Base-by-base conservation (phyloP, 92 coral and sea anemone species). In the Porites cylindrica region DNA sequence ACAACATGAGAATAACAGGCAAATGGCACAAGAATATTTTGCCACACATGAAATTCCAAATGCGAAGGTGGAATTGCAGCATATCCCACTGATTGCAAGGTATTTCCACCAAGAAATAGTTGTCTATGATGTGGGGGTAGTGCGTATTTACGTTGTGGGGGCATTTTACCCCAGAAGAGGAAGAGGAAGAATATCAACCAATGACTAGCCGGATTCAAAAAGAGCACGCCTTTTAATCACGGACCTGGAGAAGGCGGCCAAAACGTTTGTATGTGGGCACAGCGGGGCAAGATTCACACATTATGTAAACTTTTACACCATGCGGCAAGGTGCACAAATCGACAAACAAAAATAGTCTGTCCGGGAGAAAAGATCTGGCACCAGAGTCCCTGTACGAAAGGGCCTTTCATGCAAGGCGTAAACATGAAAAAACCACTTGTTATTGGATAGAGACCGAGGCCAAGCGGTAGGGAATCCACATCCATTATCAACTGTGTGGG, bases 201-300 rank as follows among this genome's bases (percentile, higher is more conserved):
- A 20, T 74, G 38, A 51, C 17, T 7, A 74, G 50, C 12, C 38
- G 62, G 4, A 51, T 74, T n/a, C 52, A 18, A 12, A 50, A 24
- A 0, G 51, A 66, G 13, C 72, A 67, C 10, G 74, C 74, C 7
- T 70, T 70, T 24, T 70, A 14, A 70, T 70, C 62, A 6, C 78
- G 7, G 26, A 74, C 9, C 23, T 74, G 7, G 14, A 51, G 18
- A 38, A 74, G 32, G 78, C 24, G 6, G 13, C 14, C 4, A 74
- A 18, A 18, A n/a, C 58, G 6, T 52, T 50, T 47, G 78, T 29
- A 23, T n/a, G 64, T 47, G 78, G 12, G 7, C 14, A 74, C 26
- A 52, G 62, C 17, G 29, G n/a, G 2, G 78, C 78, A 74, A 74
- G 78, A 51, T 54, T 74, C 8, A 74, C 47, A 51, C 17, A 74